Evolutionary conservation across 2,113 vertebrate genomes (phyloP).

Genomic region (Fulmarus glacialis): DNA sequence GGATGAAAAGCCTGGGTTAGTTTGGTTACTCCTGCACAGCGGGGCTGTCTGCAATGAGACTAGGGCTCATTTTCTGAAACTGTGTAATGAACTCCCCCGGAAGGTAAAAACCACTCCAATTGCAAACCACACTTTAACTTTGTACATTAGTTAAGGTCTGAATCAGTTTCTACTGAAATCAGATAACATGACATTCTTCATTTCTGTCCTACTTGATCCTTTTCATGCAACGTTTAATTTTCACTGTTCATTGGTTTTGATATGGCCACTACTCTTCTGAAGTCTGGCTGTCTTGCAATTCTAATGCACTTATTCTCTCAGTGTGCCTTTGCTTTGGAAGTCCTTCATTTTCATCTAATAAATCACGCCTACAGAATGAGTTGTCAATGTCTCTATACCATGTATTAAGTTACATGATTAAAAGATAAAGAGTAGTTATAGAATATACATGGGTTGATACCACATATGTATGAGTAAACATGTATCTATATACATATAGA

Average conservation of each 20-base stretch:
- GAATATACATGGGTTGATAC: neutral
- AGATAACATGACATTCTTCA: neutral
- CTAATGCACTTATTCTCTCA: neutral
- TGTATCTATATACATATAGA: neutral
- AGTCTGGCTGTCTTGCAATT: neutral
- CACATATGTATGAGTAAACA: neutral
- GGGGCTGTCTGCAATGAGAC: neutral
- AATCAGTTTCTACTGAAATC: neutral
- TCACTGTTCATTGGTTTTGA: neutral
- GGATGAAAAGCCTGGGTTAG: neutral
- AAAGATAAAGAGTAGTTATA: neutral
- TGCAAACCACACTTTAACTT: neutral
- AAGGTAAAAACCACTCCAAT: neutral
- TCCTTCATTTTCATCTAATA: neutral
- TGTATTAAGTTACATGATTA: neutral
- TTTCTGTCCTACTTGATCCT: neutral
- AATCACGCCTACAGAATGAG: neutral
- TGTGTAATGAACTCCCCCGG: neutral
- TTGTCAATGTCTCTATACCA: neutral
- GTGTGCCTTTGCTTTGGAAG: neutral
- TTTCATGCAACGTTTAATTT: neutral
- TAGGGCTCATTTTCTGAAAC: neutral
- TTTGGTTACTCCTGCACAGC: neutral
- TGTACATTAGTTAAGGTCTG: fast-evolving
- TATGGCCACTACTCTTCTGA: neutral